Evolutionary conservation across 2,797 vertebrate genomes (phyloP).

Genomic region (Poecilia velifera): DNA sequence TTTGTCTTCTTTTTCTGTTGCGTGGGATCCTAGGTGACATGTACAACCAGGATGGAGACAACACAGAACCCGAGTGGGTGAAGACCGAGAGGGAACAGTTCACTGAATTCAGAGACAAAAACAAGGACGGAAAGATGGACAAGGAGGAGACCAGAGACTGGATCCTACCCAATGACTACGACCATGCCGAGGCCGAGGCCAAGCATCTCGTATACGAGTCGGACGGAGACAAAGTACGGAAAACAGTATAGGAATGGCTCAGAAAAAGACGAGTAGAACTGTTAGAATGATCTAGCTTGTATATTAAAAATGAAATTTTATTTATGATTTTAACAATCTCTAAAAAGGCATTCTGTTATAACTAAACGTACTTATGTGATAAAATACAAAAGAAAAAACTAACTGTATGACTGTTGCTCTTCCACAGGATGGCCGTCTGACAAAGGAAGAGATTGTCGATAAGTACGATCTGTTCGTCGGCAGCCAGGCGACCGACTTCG

Average conservation of each 20-base stretch:
- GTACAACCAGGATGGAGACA: conserved; percentile 93
- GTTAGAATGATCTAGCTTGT: background rate
- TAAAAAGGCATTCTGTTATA: background rate
- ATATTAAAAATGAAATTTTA: background rate
- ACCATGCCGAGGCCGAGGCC: conserved; percentile 96
- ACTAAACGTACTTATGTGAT: background rate
- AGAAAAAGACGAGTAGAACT: background rate
- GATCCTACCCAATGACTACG: conserved; percentile 96
- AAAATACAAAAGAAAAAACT: background rate
- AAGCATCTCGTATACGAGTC: conserved; percentile 97
- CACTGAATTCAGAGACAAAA: conserved; percentile 95
- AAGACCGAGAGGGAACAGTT: conserved; percentile 96
- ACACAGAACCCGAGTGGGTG: conserved; percentile 95
- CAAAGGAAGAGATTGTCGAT: conserved; percentile 93
- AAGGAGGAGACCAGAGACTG: conserved; percentile 96
- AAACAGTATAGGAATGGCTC: background rate
- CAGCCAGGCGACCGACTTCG: conserved; percentile 98
- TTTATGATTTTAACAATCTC: background rate
- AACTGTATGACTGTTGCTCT: conserved; percentile 9
- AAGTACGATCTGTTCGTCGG: conserved; percentile 98
- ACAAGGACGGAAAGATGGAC: conserved; percentile 97
- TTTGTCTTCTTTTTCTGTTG: background rate
- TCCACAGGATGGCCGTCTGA: conserved; percentile 89
- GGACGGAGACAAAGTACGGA: conserved; percentile 88
- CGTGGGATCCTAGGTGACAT: conserved; percentile 87